phyloP scores from a whole-genome alignment of 2,113 vertebrate genomes.

The Trematocara macrostoma region DNA sequence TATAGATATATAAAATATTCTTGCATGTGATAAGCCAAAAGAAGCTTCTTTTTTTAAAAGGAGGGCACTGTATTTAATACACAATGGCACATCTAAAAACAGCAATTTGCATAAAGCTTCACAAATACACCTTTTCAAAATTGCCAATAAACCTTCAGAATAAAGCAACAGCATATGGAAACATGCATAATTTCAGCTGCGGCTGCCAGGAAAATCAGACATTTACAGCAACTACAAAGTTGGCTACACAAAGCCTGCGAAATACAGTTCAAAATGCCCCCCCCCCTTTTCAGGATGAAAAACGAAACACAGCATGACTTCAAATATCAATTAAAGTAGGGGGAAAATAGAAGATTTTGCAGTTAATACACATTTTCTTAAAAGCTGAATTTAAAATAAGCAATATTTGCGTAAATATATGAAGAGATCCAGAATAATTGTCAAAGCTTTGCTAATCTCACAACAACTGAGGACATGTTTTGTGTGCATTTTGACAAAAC shows the following conservation, averaged over 20 bases:
- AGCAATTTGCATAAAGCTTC: slow-evolving; percentile 6
- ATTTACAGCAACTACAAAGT: not conserved
- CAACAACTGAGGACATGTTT: slow-evolving; percentile 18
- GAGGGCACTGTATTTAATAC: not conserved
- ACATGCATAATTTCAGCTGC: slow-evolving; percentile 32
- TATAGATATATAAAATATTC: not conserved
- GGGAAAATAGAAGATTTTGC: not conserved
- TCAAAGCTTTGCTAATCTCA: slow-evolving; percentile 21
- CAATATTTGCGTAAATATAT: slow-evolving; percentile 17
- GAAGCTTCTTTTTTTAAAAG: not conserved
- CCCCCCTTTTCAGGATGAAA: not conserved
- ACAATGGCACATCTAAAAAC: slow-evolving; percentile 27
- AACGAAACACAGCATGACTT: not conserved
- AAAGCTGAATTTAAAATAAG: slow-evolving; percentile 1
- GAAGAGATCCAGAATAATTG: slow-evolving; percentile 6
- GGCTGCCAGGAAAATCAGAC: not conserved
- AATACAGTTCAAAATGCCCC: not conserved
- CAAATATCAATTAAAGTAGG: not conserved
- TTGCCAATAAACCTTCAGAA: not conserved
- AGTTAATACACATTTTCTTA: not conserved
- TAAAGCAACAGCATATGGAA: not conserved
- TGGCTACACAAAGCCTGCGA: not conserved
- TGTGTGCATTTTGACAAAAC: slow-evolving; percentile 15
- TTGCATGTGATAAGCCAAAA: not conserved
- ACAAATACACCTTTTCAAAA: not conserved